phyloP scores from a whole-genome alignment of 2,888 invertebrate genomes.

The Branchellion lobata region DNA sequence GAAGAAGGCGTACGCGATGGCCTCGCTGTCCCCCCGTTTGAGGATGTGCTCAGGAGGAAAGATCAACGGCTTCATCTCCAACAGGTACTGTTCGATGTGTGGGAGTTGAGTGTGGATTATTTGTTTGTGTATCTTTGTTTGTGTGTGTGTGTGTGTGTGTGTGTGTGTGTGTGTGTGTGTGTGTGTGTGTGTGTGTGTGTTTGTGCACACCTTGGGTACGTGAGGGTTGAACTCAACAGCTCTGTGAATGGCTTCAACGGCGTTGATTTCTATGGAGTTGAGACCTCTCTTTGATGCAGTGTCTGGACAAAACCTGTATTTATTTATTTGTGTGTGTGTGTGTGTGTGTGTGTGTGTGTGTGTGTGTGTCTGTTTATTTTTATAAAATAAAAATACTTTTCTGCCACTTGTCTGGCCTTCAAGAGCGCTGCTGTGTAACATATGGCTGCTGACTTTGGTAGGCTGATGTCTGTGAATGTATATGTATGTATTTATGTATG shows the following conservation, averaged over 20 bases:
- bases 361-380: too few species aligned
- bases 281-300: slow-evolving; percentile 79
- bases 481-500: not conserved
- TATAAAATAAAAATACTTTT: slow-evolving; percentile 67
- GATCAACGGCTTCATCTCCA: slow-evolving; percentile 91
- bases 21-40: slow-evolving; percentile 93
- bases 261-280: slow-evolving; percentile 83
- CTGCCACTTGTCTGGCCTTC: slow-evolving; percentile 85
- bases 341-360: too few species aligned
- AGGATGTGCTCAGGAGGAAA: slow-evolving; percentile 94
- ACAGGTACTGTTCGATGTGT: slow-evolving; percentile 70
- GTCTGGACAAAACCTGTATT: slow-evolving; percentile 75
- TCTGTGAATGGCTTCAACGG: slow-evolving; percentile 88
- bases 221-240: slow-evolving; percentile 98
- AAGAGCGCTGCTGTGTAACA: slow-evolving; percentile 91
- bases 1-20: slow-evolving; percentile 91
- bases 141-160: not conserved
- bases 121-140: not conserved
- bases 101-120: not conserved
- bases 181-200: not conserved
- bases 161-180: not conserved
- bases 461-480: slow-evolving; percentile 73
- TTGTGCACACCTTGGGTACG: slow-evolving; percentile 74
- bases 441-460: slow-evolving; percentile 90
- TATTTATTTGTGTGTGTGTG: too few species aligned